Base-by-base conservation (phyloP, 2,113 vertebrate genomes). In the Seriola rivoliana region DNA sequence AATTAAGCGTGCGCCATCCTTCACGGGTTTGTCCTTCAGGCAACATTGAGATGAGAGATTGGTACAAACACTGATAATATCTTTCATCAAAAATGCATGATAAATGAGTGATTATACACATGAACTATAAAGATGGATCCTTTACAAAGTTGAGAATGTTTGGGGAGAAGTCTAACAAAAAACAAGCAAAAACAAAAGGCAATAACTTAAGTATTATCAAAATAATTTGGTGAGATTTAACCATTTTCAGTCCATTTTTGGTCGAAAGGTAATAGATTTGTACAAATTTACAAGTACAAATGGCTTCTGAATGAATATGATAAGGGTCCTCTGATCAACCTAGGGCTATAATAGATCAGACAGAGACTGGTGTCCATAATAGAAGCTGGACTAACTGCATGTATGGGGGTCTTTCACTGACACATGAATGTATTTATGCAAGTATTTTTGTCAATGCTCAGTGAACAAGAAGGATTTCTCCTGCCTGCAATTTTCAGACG, bases 201-300 rank as follows among this genome's bases (percentile, higher is more conserved):
- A 86, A 85, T 89, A 91, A 91, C 65, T 92, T 88, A 89, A 62
- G 32, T 50, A 29, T 38, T 71, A 80, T 84, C 36, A 87, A 90
- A 87, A 85, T 80, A 60, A 64, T 64, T 84, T 76, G 36, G 40
- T 65, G 71, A 80, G 52, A 78, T 78, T n/a, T 2, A 42, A 82
- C 25, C 16, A 48, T 75, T 79, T 64, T 82, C 34, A 54, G 29
- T 70, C 13, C n/a, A 38, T 75, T n/a, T 85, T 81, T 79, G 75
- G 71, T 76, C 82, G 36, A 82, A 82, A 79, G 50, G 78, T 38
- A 42, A 52, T 48, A 63, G 21, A 80, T 82, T 70, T 83, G 63
- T 84, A 89, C 83, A 90, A 75, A 79, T 91, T 59, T 75, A 81
- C 75, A 85, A 46, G 29, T 70, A 64, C 25, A 75, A 81, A 82